Conservation (phyloP, 2,797 vertebrate species). For the Alcedo quadribrachys region DNA sequence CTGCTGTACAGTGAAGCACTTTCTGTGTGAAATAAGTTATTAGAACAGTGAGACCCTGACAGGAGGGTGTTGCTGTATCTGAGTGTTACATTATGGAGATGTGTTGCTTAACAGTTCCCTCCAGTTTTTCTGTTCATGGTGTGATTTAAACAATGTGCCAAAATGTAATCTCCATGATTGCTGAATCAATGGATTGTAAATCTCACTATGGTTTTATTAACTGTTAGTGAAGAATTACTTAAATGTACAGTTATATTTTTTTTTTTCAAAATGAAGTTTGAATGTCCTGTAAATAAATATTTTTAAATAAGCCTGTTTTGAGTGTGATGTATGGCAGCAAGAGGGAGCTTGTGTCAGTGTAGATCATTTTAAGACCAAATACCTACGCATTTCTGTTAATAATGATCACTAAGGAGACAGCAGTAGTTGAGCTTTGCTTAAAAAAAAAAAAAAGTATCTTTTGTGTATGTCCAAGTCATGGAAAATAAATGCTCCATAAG, state of each 20-base stretch:
- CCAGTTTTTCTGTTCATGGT: not conserved
- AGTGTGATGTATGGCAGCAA: not conserved
- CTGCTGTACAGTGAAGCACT: slow-evolving; percentile 1
- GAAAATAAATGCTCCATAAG: not conserved
- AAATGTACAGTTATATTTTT: slow-evolving; percentile 12
- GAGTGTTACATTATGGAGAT: slow-evolving; percentile 76
- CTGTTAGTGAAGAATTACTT: not conserved
- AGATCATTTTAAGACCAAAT: not conserved
- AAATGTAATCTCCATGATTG: slow-evolving; percentile 24
- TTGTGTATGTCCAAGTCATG: not conserved
- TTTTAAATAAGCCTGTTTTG: slow-evolving; percentile 31
- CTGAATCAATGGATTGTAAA: not conserved
- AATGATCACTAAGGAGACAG: not conserved
- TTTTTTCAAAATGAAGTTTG: slow-evolving; percentile 48
- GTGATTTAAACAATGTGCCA: slow-evolving; percentile 8
- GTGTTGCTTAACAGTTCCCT: slow-evolving; percentile 66
- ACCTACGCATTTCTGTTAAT: not conserved
- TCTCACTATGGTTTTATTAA: slow-evolving; percentile 27
- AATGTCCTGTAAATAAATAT: slow-evolving; percentile 72
- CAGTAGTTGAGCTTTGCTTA: not conserved
- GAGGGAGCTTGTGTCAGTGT: not conserved
- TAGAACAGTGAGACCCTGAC: not conserved
- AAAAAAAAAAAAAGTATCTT: not conserved
- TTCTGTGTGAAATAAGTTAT: not conserved
- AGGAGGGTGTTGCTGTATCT: slow-evolving; percentile 7